phyloP scores from a whole-genome alignment of 2,113 vertebrate species.

The Eulacestoma nigropectus region DNA sequence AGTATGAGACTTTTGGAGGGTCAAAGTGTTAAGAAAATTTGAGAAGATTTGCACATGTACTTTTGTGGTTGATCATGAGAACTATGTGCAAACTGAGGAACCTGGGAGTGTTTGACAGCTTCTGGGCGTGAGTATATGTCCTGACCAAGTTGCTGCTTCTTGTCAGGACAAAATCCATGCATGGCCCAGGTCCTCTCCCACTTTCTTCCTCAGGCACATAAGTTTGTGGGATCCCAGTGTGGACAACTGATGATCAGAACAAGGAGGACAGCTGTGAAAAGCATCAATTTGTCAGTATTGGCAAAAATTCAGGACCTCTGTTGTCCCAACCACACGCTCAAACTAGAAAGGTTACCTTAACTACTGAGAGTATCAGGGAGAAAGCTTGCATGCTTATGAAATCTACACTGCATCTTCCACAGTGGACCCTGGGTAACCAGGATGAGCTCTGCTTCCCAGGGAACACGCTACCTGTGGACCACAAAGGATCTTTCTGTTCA shows the following conservation, averaged over 20 bases:
- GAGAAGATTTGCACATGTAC: not conserved
- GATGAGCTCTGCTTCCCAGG: not conserved
- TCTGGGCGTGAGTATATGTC: not conserved
- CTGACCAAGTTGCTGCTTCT: not conserved
- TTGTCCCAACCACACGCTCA: not conserved
- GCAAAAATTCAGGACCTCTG: not conserved
- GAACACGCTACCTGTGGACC: not conserved
- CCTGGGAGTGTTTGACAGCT: not conserved
- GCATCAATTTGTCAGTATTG: not conserved
- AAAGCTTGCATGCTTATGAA: not conserved
- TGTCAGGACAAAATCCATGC: not conserved
- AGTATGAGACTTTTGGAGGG: not conserved
- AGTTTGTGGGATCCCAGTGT: not conserved
- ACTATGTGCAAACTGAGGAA: not conserved
- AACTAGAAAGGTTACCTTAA: not conserved
- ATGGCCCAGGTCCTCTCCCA: not conserved
- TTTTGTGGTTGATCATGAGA: not conserved
- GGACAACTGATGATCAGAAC: not conserved
- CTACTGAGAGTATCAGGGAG: not conserved
- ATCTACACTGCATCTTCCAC: not conserved
- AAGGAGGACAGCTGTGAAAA: not conserved
- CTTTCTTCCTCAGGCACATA: not conserved
- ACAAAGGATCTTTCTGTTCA: not conserved
- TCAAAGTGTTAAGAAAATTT: not conserved
- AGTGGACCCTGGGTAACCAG: not conserved